These are phyloP conservation scores for Drosophila kuntzei DNA, from an alignment of 2,888 invertebrate genomes.

Conservation along the genomic window DNA sequence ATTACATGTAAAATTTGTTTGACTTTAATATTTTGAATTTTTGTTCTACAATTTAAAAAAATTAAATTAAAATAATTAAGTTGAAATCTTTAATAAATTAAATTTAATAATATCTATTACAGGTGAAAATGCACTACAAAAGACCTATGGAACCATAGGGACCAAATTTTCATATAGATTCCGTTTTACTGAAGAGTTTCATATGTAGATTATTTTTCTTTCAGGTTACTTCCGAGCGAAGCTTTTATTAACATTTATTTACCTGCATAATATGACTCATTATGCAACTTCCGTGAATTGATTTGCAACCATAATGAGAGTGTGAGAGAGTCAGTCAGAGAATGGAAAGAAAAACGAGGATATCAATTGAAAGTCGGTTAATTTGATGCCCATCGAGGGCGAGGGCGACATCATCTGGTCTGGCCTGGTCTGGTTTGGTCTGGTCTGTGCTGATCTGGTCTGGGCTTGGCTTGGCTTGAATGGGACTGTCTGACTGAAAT, in stretches of 20 bases:
- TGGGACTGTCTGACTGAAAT: slow-evolving; percentile 52
- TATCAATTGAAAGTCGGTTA: slow-evolving; percentile 59
- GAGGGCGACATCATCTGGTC: slow-evolving; percentile 34
- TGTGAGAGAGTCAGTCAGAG: not conserved
- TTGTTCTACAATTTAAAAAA: not conserved
- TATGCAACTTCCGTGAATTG: slow-evolving; percentile 45
- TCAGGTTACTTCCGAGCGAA: not conserved
- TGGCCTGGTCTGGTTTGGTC: not conserved
- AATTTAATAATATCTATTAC: too few relatives aligned
- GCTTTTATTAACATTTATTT: slow-evolving; percentile 52
- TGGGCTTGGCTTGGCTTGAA: slow-evolving; percentile 17
- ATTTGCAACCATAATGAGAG: slow-evolving; percentile 25
- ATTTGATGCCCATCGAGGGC: slow-evolving; percentile 48
- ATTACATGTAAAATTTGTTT: not conserved
- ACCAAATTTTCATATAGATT: not conserved
- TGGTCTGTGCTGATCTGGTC: slow-evolving; percentile 14
- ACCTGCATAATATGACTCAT: slow-evolving; percentile 49
- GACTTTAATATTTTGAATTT: not conserved
- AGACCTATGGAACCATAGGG: too few relatives aligned
- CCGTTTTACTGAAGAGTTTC: not conserved
- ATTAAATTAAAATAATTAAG: too few relatives aligned
- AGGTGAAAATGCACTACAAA: not conserved
- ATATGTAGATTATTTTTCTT: not conserved
- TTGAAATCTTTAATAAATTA: too few relatives aligned
- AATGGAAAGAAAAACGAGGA: not conserved